Percentiles rank a stretch among this genome's conserved stretches.
Conservation (phyloP, 2,797 vertebrate genomes). For the Heteromormyrus szaboi region DNA sequence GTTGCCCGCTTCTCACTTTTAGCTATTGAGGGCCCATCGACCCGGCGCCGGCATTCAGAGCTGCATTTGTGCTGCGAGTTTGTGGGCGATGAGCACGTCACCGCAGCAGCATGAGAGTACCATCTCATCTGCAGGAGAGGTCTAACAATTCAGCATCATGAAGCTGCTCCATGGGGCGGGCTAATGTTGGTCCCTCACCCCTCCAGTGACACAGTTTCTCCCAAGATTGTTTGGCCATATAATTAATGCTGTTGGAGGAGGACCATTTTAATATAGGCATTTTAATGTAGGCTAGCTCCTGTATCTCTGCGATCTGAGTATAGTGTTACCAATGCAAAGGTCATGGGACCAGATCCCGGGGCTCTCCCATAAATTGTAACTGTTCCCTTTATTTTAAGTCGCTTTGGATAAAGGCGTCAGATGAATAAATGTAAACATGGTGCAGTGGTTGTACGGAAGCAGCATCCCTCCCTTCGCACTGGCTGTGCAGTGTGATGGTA, state of each 20-base stretch:
- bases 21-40: neutral
- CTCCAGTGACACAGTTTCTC: neutral
- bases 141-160: neutral
- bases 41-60: neutral
- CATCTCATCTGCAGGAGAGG: neutral
- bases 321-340: neutral
- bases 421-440: neutral
- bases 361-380: neutral
- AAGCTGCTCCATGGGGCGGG: neutral
- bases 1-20: neutral
- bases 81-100: neutral
- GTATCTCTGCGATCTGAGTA: neutral
- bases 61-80: neutral
- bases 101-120: neutral
- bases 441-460: neutral
- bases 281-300: neutral
- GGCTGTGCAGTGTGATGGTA: neutral
- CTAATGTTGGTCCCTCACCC: neutral
- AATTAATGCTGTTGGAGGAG: neutral
- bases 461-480: neutral
- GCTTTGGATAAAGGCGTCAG: neutral
- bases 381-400: neutral
- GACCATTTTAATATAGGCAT: neutral
- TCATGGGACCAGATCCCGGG: neutral
- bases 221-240: neutral